Conservation (phyloP, 2,113 vertebrate genomes). For the Ageneiosus marmoratus region DNA sequence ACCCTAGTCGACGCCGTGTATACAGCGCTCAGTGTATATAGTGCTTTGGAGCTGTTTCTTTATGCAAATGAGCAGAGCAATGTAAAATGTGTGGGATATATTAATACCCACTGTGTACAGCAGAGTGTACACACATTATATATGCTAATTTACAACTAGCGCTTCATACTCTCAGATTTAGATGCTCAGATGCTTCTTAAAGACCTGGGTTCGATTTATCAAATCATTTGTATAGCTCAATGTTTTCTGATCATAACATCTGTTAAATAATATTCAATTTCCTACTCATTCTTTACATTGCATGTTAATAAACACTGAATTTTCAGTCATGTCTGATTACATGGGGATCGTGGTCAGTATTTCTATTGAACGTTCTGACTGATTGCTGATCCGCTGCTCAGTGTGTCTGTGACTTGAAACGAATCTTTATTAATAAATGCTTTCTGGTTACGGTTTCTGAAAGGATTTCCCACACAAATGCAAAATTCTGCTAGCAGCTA, state of each 20-base stretch:
- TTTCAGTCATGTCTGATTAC: not conserved
- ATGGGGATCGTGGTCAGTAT: not conserved
- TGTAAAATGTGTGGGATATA: not conserved
- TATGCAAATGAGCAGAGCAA: not conserved
- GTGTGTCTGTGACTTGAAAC: not conserved
- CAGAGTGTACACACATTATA: not conserved
- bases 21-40: no score
- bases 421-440: not conserved
- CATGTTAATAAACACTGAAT: not conserved
- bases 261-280: not conserved
- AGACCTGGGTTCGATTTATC: not conserved
- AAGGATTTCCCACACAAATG: not conserved
- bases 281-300: not conserved
- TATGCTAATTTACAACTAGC: not conserved
- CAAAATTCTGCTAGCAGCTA: conserved; percentile 15
- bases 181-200: not conserved
- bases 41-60: not conserved
- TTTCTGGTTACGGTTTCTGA: not conserved
- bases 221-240: not conserved
- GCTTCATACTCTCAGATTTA: not conserved
- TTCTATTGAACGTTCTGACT: not conserved
- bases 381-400: not conserved
- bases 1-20: no score
- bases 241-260: not conserved
- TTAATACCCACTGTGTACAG: not conserved